These are phyloP conservation scores for Cyrtodaria siliqua DNA, from an alignment of 2,888 invertebrate genomes.

Conservation along the genomic window DNA sequence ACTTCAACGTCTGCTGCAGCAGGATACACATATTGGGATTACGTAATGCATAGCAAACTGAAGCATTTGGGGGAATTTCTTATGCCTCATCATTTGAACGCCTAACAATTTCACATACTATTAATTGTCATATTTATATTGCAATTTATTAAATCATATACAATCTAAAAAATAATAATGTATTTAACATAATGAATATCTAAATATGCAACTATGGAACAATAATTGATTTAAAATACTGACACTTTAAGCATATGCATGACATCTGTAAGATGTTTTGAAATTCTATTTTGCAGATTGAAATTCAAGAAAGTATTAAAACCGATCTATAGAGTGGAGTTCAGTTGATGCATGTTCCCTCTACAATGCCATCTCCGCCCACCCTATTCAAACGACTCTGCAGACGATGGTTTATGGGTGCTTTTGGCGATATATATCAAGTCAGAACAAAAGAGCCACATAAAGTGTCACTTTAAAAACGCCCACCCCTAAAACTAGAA, in stretches of 20 bases:
- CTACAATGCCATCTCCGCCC: slow-evolving; percentile 45
- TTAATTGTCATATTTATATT: too few relatives aligned
- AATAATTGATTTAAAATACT: slow-evolving; percentile 38
- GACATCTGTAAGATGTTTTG: slow-evolving; percentile 49
- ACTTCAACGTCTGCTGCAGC: slow-evolving; percentile 4
- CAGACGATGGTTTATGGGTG: slow-evolving; percentile 58
- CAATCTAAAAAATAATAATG: too few relatives aligned
- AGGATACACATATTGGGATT: background rate
- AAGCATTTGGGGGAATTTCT: too few relatives aligned
- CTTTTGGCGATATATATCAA: slow-evolving; percentile 64
- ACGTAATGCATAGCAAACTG: background rate
- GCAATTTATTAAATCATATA: too few relatives aligned
- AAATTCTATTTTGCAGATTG: slow-evolving; percentile 28
- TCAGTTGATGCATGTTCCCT: slow-evolving; percentile 44
- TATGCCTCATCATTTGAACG: too few relatives aligned
- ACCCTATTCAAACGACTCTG: slow-evolving; percentile 45
- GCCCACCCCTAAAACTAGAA: slow-evolving; percentile 54
- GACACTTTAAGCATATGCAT: slow-evolving; percentile 28
- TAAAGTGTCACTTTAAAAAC: slow-evolving; percentile 60
- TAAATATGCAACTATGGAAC: background rate
- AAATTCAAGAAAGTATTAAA: slow-evolving; percentile 61
- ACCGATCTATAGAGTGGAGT: slow-evolving; percentile 42
- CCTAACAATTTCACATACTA: too few relatives aligned
- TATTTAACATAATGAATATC: too few relatives aligned
- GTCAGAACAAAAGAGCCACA: slow-evolving; percentile 53